Conservation (phyloP, 2,113 vertebrate genomes). For the Nothocercus julius region DNA sequence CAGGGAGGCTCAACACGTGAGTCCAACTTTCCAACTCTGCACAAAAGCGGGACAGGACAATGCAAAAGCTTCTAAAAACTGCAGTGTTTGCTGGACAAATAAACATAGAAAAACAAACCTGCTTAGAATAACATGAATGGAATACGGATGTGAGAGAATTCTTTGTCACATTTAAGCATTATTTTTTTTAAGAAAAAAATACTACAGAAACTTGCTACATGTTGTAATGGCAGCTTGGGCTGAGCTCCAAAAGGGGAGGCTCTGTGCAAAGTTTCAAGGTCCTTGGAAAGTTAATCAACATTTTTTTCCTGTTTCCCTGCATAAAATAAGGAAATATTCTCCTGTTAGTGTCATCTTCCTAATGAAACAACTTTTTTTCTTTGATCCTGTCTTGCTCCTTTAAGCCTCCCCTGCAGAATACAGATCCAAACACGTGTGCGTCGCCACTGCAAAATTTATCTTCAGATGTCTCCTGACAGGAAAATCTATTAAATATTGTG, state of each 20-base stretch:
- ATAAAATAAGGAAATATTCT: neutral
- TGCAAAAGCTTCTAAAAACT: neutral
- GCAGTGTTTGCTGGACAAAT: neutral
- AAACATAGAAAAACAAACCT: neutral
- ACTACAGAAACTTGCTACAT: neutral
- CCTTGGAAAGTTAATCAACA: neutral
- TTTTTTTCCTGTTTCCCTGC: neutral
- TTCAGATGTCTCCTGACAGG: neutral
- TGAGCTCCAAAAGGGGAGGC: neutral
- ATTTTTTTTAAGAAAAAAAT: neutral
- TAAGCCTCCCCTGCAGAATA: neutral
- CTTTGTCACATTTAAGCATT: fast-evolving
- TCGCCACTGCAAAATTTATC: neutral
- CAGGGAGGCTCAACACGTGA: neutral
- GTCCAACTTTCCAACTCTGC: neutral
- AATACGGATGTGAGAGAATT: fast-evolving
- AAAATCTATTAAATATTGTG: neutral
- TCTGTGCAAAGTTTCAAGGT: fast-evolving
- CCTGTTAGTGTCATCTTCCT: neutral
- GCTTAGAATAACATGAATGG: fast-evolving
- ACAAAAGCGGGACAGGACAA: neutral
- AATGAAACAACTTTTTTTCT: neutral
- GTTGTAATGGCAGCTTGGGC: neutral
- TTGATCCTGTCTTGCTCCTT: neutral
- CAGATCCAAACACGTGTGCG: neutral